A percentile compares a stretch with the other conserved stretches of the same genome.
Conservation (phyloP, 2,888 invertebrate species). For the Macaria notata region DNA sequence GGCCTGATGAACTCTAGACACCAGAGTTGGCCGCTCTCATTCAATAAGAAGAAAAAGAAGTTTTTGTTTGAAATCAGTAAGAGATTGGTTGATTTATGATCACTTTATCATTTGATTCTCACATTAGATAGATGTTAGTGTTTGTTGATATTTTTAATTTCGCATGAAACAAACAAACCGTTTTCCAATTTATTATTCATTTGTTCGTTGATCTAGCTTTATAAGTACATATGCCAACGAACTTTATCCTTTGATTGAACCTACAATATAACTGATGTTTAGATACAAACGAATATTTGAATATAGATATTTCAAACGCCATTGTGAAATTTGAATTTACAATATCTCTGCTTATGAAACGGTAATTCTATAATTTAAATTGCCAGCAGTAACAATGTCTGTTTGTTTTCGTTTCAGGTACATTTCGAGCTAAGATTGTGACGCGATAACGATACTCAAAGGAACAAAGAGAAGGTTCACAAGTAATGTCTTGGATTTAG, state of each 20-base stretch:
- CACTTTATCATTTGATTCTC: no score
- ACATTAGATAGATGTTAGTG: no score
- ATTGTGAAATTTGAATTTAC: conserved; percentile 11
- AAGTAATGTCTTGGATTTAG: not conserved
- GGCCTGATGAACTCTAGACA: no score
- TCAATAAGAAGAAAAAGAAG: no score
- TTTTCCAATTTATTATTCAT: no score
- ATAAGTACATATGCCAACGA: no score
- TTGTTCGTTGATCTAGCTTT: no score
- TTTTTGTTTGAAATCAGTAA: no score
- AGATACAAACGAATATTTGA: not conserved
- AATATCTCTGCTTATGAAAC: conserved; percentile 12
- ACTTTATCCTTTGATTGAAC: not conserved
- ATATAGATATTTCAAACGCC: conserved; percentile 5
- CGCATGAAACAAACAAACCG: no score
- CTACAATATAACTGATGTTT: conserved; percentile 2
- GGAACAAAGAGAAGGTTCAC: conserved; percentile 8
- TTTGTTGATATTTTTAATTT: no score
- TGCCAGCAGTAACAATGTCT: conserved; percentile 8
- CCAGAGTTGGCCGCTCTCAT: no score
- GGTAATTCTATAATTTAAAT: conserved; percentile 7
- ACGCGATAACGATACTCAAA: conserved; percentile 7
- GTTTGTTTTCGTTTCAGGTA: conserved; percentile 21
- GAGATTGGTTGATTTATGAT: no score
- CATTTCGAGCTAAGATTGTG: conserved; percentile 7